Percentiles rank a stretch among this genome's conserved stretches.
Evolutionary conservation across 2,888 invertebrate genomes (phyloP).

Genomic region (Ecdyonurus torrentis): DNA sequence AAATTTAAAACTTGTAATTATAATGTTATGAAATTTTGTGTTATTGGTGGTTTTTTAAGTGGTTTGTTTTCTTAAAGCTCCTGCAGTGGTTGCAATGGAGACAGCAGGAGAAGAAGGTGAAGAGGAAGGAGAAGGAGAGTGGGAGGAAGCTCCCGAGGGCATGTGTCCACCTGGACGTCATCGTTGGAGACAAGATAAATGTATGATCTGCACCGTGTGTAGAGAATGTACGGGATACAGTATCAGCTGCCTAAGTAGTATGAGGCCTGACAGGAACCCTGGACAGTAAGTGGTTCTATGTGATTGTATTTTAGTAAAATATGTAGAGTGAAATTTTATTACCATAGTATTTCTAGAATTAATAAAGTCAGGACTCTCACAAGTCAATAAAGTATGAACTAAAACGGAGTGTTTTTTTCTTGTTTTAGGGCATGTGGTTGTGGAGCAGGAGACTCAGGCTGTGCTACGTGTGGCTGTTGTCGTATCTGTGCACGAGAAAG

Average conservation of each 20-base stretch:
- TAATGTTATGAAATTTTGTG: background rate
- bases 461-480: slow-evolving; percentile 83
- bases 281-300: slow-evolving; percentile 52
- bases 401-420: no score
- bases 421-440: slow-evolving; percentile 72
- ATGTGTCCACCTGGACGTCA: slow-evolving; percentile 55
- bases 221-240: slow-evolving; percentile 89
- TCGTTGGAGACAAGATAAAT: slow-evolving; percentile 62
- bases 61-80: slow-evolving; percentile 3
- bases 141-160: slow-evolving; percentile 17
- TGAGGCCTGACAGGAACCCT: slow-evolving; percentile 62
- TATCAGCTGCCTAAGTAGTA: slow-evolving; percentile 59
- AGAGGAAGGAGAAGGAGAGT: slow-evolving; percentile 31
- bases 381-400: no score
- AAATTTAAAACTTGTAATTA: background rate
- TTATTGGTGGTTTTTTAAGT: background rate
- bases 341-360: no score
- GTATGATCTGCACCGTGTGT: slow-evolving; percentile 81
- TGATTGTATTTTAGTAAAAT: no score
- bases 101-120: slow-evolving; percentile 36
- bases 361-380: background rate
- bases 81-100: slow-evolving; percentile 32
- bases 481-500: slow-evolving; percentile 64
- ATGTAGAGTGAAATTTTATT: background rate
- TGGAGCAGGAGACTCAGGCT: slow-evolving; percentile 90